These are phyloP conservation scores for Caenorhabditis sp. DNA, from an alignment of 2,888 invertebrate genomes.

Conservation along the genomic window DNA sequence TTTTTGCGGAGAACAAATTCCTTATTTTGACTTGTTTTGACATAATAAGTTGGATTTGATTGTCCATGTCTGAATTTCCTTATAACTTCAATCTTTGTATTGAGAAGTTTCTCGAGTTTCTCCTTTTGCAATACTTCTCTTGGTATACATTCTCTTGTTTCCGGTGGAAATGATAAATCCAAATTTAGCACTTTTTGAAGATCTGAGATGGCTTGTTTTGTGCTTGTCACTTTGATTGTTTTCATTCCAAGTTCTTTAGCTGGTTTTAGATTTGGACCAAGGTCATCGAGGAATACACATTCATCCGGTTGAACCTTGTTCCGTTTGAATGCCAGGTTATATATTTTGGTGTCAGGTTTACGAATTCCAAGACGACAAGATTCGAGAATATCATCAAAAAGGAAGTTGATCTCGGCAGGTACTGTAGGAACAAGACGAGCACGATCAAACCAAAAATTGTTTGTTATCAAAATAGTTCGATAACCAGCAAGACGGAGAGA, in stretches of 20 bases:
- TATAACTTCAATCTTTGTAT: conserved; percentile 14
- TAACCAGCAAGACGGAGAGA: conserved; percentile 71
- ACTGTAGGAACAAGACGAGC: conserved; percentile 57
- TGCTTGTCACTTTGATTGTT: conserved; percentile 71
- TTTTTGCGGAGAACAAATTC: conserved; percentile 73
- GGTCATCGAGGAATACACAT: conserved; percentile 73
- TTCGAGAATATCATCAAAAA: conserved; percentile 71
- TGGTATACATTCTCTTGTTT: conserved; percentile 47
- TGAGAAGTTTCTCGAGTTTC: conserved; percentile 28
- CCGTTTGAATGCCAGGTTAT: conserved; percentile 67
- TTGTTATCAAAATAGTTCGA: conserved; percentile 73
- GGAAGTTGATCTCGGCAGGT: conserved; percentile 20
- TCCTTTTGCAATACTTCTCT: conserved; percentile 45
- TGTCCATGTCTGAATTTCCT: conserved; percentile 72
- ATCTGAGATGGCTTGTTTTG: conserved; percentile 39
- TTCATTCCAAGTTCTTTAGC: conserved; percentile 72
- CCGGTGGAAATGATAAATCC: conserved; percentile 35
- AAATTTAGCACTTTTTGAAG: conserved; percentile 23
- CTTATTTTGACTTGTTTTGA: conserved; percentile 68
- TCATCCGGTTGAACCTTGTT: conserved; percentile 47
- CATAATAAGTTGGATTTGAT: conserved; percentile 74
- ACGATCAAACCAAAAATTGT: conserved; percentile 71
- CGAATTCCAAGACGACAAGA: conserved; percentile 72
- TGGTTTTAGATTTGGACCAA: conserved; percentile 72
- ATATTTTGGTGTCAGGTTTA: conserved; percentile 73